A percentile compares a stretch with the other conserved stretches of the same genome.
phyloP scores from a whole-genome alignment of 2,797 vertebrate genomes.

The Chrosomus eos region DNA sequence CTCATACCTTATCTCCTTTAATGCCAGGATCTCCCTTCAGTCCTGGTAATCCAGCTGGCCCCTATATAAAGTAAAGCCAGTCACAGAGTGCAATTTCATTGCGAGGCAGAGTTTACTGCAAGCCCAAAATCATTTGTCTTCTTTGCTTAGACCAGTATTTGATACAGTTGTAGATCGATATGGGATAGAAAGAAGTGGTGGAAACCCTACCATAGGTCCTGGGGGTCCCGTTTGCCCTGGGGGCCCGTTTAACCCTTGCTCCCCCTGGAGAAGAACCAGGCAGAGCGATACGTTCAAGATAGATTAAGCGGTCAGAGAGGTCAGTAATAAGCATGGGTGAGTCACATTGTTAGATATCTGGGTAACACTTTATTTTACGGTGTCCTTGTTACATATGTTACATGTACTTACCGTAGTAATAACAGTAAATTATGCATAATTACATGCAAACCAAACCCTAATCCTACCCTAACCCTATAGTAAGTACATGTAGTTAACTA shows the following conservation, averaged over 20 bases:
- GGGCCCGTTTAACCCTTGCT: constrained; percentile 87
- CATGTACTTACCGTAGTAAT: too few relatives aligned
- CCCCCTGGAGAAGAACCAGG: constrained; percentile 78
- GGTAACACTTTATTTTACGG: too few relatives aligned
- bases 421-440: too few relatives aligned
- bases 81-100: constrained; percentile 27
- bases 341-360: constrained; percentile 12
- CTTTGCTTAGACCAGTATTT: constrained; percentile 20
- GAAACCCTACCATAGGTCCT: constrained; percentile 85
- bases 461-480: too few relatives aligned
- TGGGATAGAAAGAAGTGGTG: background rate
- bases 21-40: constrained; percentile 87
- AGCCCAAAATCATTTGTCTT: constrained; percentile 36
- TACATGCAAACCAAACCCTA: too few relatives aligned
- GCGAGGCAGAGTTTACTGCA: constrained; percentile 28
- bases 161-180: constrained; percentile 40
- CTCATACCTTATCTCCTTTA: constrained; percentile 91
- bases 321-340: constrained; percentile 1
- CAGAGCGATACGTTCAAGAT: constrained; percentile 28
- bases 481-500: too few relatives aligned
- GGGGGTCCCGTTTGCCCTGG: constrained; percentile 87
- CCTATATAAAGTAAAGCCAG: constrained; percentile 72
- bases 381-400: too few relatives aligned
- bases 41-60: constrained; percentile 88
- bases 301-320: constrained; percentile 17